Conservation (phyloP, 2,888 invertebrate genomes). For the Mycogona germanica region DNA sequence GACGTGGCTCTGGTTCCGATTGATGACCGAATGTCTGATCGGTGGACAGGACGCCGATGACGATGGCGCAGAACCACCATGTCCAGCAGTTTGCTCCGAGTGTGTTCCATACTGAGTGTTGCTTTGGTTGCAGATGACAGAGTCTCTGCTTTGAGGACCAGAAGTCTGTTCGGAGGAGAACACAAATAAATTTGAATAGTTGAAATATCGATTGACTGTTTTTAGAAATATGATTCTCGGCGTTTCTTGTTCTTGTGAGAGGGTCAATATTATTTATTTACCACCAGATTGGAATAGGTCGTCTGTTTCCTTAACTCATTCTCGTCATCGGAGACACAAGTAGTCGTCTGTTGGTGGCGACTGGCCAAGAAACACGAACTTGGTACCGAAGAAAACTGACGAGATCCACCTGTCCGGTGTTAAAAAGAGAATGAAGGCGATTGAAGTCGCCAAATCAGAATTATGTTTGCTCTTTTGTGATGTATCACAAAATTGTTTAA, state of each 20-base stretch:
- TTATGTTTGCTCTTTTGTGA: no score
- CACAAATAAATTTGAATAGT: no score
- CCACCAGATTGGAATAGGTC: background rate
- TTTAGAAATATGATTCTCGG: no score
- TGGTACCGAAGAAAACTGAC: conserved; percentile 15
- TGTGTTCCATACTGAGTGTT: no score
- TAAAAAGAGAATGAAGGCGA: background rate
- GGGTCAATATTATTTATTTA: background rate
- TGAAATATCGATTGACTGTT: no score
- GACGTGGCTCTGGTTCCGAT: background rate
- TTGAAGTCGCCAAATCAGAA: no score
- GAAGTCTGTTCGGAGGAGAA: background rate
- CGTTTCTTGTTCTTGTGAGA: background rate
- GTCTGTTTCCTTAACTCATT: background rate
- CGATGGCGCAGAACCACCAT: background rate
- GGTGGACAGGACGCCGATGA: conserved; percentile 1
- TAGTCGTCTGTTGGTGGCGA: conserved; percentile 9
- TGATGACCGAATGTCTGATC: conserved; percentile 9
- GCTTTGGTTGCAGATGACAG: conserved; percentile 19
- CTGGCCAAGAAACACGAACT: conserved; percentile 20
- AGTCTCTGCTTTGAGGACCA: conserved; percentile 5
- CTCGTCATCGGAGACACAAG: conserved; percentile 9
- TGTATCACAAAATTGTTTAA: no score
- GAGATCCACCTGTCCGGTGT: conserved; percentile 13
- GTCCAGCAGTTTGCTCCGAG: no score